phyloP scores from a whole-genome alignment of 2,113 vertebrate species.

The Microcebus jonahi region DNA sequence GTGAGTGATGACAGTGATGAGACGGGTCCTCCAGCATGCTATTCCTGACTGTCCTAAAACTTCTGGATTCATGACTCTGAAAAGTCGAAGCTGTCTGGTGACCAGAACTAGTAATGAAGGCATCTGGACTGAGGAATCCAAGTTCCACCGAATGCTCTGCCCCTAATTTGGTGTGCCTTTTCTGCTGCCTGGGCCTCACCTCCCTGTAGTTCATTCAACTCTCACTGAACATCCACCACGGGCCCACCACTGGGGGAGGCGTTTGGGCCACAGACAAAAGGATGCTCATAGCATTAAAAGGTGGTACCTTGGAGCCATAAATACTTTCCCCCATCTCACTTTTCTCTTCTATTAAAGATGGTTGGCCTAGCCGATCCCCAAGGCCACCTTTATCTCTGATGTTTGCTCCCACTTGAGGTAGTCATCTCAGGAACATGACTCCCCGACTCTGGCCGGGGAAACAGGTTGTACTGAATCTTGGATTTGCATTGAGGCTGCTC shows the following conservation, averaged over 20 bases:
- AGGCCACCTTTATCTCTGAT: background rate
- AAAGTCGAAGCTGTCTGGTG: background rate
- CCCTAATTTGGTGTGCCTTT: background rate
- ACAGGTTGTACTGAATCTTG: background rate
- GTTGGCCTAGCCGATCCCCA: background rate
- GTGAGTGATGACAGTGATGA: background rate
- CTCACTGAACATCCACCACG: background rate
- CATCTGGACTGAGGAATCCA: background rate
- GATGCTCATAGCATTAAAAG: background rate
- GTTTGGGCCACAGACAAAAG: background rate
- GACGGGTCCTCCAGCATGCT: background rate
- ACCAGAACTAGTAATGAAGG: background rate
- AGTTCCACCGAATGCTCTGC: background rate
- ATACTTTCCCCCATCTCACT: background rate
- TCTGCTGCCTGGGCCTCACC: background rate
- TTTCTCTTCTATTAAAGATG: background rate
- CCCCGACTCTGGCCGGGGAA: background rate
- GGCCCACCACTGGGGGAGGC: background rate
- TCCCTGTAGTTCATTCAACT: background rate
- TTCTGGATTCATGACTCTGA: background rate
- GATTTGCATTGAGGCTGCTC: background rate
- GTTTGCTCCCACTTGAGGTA: background rate
- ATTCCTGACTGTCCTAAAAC: background rate
- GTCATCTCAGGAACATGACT: background rate
- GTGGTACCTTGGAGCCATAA: background rate